Conservation (phyloP, 2,888 invertebrate species). For the Agonopterix alstromeriana region DNA sequence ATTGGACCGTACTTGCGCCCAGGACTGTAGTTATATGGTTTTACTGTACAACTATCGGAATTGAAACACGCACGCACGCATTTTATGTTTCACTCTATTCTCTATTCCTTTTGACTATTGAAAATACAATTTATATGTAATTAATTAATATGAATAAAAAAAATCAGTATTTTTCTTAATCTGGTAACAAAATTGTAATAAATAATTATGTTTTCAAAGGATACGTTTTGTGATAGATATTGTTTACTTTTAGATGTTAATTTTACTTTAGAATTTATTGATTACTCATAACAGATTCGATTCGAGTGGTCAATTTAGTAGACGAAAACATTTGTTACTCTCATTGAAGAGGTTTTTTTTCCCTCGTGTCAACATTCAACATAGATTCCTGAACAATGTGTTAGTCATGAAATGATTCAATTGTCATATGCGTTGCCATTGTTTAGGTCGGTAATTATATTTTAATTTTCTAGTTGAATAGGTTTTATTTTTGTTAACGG, state of each 20-base stretch:
- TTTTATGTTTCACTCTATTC: not conserved
- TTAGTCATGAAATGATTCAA: slow-evolving; percentile 56
- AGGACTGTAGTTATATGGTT: no score
- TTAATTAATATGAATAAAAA: slow-evolving; percentile 11
- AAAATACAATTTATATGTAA: not conserved
- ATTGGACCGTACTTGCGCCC: no score
- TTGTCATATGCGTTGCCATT: slow-evolving; percentile 69
- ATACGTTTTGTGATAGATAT: slow-evolving; percentile 64
- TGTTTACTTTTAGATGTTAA: slow-evolving; percentile 52
- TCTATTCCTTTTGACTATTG: not conserved
- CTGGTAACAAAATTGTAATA: slow-evolving; percentile 24
- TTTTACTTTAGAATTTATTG: slow-evolving; percentile 28
- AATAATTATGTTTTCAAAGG: slow-evolving; percentile 28
- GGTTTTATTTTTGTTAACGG: slow-evolving; percentile 47
- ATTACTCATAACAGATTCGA: not conserved
- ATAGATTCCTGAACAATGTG: slow-evolving; percentile 52
- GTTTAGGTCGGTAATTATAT: slow-evolving; percentile 52
- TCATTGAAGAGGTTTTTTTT: not conserved
- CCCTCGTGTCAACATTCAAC: slow-evolving; percentile 18
- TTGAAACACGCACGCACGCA: not conserved
- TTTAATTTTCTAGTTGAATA: slow-evolving; percentile 19
- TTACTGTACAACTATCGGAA: not conserved
- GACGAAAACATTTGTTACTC: not conserved
- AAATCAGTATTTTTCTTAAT: slow-evolving; percentile 33
- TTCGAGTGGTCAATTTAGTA: no score